A percentile compares a stretch with the other conserved stretches of the same genome.
phyloP scores from a whole-genome alignment of 2,888 invertebrate genomes.

The Aspidiotus destructor region DNA sequence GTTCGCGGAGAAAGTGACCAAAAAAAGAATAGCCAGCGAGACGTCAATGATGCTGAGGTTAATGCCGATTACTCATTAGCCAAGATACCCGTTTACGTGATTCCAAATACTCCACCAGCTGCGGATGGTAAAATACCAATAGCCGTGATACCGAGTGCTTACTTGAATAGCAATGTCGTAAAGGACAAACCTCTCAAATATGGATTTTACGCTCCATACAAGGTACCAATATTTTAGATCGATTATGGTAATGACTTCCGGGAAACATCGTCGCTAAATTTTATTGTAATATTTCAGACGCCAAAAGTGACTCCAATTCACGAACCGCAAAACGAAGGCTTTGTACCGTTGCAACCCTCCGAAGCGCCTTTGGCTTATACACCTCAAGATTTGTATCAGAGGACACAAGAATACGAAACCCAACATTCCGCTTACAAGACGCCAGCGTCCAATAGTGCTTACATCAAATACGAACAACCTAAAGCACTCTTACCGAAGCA shows the following conservation, averaged over 20 bases:
- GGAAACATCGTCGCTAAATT: no score
- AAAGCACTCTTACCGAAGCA: constrained; percentile 15
- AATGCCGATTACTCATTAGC: constrained; percentile 22
- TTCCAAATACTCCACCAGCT: constrained; percentile 14
- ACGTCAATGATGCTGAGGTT: constrained; percentile 20
- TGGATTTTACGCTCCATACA: constrained; percentile 29
- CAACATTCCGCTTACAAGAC: constrained; percentile 15
- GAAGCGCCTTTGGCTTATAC: constrained; percentile 10
- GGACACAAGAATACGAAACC: constrained; percentile 14
- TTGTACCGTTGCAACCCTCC: background rate
- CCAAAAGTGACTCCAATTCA: constrained; percentile 25
- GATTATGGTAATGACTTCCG: no score
- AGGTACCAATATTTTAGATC: constrained; percentile 8
- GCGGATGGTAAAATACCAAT: constrained; percentile 24
- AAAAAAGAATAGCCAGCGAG: constrained; percentile 24
- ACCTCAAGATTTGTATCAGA: constrained; percentile 15
- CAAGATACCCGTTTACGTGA: constrained; percentile 28
- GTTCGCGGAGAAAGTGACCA: constrained; percentile 9
- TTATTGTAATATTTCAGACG: constrained; percentile 8
- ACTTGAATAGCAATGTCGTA: constrained; percentile 11
- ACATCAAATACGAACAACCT: constrained; percentile 22
- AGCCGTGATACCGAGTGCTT: constrained; percentile 20
- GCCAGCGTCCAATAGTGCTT: constrained; percentile 4
- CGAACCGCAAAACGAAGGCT: constrained; percentile 19
- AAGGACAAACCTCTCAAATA: constrained; percentile 22